These are phyloP conservation scores for Pogonognathellus flavescens DNA, from an alignment of 1,140 invertebrate species.

Conservation along the genomic window DNA sequence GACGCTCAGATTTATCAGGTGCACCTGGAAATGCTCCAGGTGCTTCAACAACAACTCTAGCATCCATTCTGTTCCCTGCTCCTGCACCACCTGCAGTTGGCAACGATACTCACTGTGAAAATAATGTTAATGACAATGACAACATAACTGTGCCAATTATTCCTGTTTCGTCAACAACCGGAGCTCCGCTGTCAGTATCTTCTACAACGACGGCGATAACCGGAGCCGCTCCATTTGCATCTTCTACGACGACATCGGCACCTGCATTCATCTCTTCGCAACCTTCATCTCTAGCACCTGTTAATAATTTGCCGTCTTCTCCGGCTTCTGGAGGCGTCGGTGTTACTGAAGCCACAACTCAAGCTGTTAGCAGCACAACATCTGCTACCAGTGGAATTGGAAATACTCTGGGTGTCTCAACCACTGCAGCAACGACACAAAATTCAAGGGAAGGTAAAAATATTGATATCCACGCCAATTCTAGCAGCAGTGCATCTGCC, in stretches of 20 bases:
- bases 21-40: neutral
- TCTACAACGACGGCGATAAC: neutral
- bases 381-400: neutral
- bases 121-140: slow-evolving; percentile 36
- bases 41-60: neutral
- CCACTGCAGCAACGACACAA: neutral
- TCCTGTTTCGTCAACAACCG: neutral
- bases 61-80: neutral
- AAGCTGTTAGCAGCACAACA: neutral
- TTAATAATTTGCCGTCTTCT: neutral
- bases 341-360: slow-evolving; percentile 9
- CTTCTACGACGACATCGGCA: neutral
- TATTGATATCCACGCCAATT: neutral
- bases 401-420: neutral
- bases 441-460: slow-evolving; percentile 13
- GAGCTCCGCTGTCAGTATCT: neutral
- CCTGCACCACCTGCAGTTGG: neutral
- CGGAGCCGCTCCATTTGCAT: neutral
- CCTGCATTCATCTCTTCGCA: neutral
- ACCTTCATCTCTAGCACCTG: neutral
- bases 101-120: slow-evolving; percentile 22
- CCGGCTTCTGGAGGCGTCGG: neutral
- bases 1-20: neutral
- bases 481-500: neutral
- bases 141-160: slow-evolving; percentile 26